Base-by-base conservation (phyloP, 2,113 vertebrate species). In the Anhinga anhinga region DNA sequence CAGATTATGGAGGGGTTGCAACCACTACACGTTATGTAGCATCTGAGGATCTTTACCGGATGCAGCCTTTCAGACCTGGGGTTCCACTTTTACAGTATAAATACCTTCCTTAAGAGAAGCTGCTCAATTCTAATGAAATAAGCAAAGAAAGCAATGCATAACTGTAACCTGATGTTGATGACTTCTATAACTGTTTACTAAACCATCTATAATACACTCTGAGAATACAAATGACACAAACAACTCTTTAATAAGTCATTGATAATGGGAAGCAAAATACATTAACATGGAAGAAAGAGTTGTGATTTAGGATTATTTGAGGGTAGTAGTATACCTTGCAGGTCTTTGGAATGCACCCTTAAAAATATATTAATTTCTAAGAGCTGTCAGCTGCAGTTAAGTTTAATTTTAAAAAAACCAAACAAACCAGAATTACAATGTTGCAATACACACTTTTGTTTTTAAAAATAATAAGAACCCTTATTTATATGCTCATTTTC, bases 231-330 rank as follows among this genome's bases (percentile, higher is more conserved):
- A 93, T 23, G 49, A 20, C n/a, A 86, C 88, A 82, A 93, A 63
- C 42, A 91, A 11, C 72, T 91, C 88, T 72, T 92, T 89, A 91
- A 84, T 87, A 91, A 91, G 66, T 91, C 42, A 42, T 38, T 81
- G 81, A 56, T 84, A 91, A 92, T 56, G 53, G n/a, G 61, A 82
- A 95, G 44, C 10, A 71, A 80, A 88, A 82, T 21, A 42, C 55
- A 71, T 95, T 89, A 84, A 27, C 6, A 34, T 30, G 61, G 45
- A 79, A 76, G 23, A 78, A 34, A 53, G 19, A 56, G 45, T 9
- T 47, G 73, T 91, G 63, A 86, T 95, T 94, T 74, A 53, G 13
- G 34, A 50, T 27, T 86, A 63, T 86, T 58, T 74, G 65, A 84
- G 29, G 47, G 47, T 11, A 53, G 71, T 6, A 36, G 36, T 74